These are phyloP conservation scores for Liasis olivaceus DNA, from an alignment of 2,797 vertebrate species.

Conservation along the genomic window DNA sequence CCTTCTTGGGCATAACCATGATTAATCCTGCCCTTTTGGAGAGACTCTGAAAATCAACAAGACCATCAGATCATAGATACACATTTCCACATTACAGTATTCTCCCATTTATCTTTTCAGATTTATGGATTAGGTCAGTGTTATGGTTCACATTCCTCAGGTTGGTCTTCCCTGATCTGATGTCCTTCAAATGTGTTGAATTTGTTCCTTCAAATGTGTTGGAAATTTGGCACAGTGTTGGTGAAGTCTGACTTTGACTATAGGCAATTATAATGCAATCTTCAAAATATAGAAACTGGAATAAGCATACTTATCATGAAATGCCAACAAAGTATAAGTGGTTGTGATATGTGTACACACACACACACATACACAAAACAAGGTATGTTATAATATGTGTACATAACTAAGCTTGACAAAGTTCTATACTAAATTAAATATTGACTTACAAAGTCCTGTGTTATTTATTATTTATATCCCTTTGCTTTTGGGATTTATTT, in stretches of 20 bases:
- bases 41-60: background rate
- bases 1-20: background rate
- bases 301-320: background rate
- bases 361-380: background rate
- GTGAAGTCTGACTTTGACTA: no score
- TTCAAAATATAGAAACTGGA: no score
- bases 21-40: background rate
- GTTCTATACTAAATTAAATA: slow-evolving; percentile 74
- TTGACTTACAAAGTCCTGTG: slow-evolving; percentile 66
- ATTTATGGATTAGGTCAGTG: background rate
- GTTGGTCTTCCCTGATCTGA: no score
- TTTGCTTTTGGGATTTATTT: slow-evolving; percentile 70
- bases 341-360: background rate
- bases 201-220: no score
- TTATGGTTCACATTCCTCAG: background rate
- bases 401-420: slow-evolving; percentile 62
- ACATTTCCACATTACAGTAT: background rate
- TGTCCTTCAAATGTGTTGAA: no score
- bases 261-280: no score
- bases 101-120: background rate
- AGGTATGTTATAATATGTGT: slow-evolving; percentile 47
- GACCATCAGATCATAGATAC: background rate
- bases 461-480: slow-evolving; percentile 75
- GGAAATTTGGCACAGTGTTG: no score
- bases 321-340: background rate